phyloP scores from a whole-genome alignment of 2,113 vertebrate genomes.

The Danio rerio region GRCz12tu NC_133180.1:14137001-14137500 shows the following conservation, averaged over 20 bases:
- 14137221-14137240: no score
- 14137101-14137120: background rate
- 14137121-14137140: no score
- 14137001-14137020: background rate
- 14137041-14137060: background rate
- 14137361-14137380: background rate
- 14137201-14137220: no score
- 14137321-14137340: background rate
- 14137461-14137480: background rate
- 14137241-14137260: background rate
- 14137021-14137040: background rate
- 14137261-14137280: background rate
- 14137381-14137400: background rate
- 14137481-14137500: no score
- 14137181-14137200: background rate
- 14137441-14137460: background rate
- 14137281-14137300: background rate
- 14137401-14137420: background rate
- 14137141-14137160: no score
- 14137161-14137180: background rate
- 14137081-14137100: background rate
- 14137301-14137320: background rate
- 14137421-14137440: background rate
- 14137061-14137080: background rate
- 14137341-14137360: conserved; percentile 4